Conservation (phyloP, 1,140 invertebrate genomes). For the Ruditapes philippinarum region DNA sequence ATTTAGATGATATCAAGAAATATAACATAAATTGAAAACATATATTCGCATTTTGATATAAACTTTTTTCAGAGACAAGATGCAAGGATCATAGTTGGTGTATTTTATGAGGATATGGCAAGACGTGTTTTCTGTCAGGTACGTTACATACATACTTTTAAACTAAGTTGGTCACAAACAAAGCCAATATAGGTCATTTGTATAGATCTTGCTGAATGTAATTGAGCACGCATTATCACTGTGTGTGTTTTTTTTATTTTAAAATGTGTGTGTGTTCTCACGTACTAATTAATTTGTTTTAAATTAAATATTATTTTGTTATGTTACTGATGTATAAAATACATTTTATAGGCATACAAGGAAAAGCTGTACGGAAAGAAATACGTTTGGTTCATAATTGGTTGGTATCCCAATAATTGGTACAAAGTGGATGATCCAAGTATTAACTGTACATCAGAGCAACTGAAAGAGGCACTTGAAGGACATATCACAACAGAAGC, state of each 20-base stretch:
- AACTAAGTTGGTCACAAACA: too few species aligned
- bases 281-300: too few species aligned
- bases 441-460: constrained; percentile 96
- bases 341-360: constrained; percentile 91
- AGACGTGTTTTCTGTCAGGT: constrained; percentile 98
- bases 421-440: constrained; percentile 96
- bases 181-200: too few species aligned
- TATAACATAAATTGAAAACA: too few species aligned
- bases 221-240: too few species aligned
- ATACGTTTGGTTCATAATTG: constrained; percentile 99
- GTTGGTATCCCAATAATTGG: constrained; percentile 99
- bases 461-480: constrained; percentile 97
- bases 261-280: too few species aligned
- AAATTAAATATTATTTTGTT: too few species aligned
- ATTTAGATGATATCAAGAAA: too few species aligned
- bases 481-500: constrained; percentile 99
- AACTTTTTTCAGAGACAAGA: constrained; percentile 92
- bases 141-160: not conserved
- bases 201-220: too few species aligned
- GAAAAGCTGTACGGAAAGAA: constrained; percentile 97
- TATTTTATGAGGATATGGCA: constrained; percentile 99
- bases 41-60: too few species aligned
- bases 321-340: too few species aligned
- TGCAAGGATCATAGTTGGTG: constrained; percentile 98
- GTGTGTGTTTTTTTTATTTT: too few species aligned